Evolutionary conservation across 2,888 invertebrate species (phyloP).

Genomic region (Hyposoter dolosus): DNA sequence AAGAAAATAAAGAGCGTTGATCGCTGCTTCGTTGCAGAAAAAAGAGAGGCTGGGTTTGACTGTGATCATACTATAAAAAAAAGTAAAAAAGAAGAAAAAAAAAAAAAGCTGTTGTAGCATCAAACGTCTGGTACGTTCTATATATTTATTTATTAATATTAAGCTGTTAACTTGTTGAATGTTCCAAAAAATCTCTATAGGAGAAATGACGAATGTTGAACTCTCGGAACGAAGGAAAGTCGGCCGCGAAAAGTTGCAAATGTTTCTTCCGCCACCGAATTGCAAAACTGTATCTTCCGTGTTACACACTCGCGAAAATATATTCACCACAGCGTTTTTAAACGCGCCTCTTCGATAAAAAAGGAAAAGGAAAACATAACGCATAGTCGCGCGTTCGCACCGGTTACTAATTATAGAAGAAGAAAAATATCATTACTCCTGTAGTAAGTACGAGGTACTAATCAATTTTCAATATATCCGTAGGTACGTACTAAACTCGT

Average conservation of each 20-base stretch:
- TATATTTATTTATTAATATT: constrained; percentile 48
- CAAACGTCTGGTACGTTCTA: constrained; percentile 65
- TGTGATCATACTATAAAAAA: constrained; percentile 58
- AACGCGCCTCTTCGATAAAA: not conserved
- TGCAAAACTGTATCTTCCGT: not conserved
- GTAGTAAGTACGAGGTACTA: not conserved
- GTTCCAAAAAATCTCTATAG: not conserved
- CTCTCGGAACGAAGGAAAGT: not conserved
- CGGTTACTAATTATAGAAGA: not conserved
- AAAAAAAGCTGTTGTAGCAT: constrained; percentile 43
- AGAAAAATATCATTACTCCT: constrained; percentile 10
- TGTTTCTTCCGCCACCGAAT: not conserved
- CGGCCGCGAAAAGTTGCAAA: not conserved
- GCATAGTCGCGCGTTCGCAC: not conserved
- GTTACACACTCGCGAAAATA: not conserved
- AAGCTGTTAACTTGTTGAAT: constrained; percentile 1
- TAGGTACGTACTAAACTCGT: not conserved
- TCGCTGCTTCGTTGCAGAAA: constrained; percentile 41
- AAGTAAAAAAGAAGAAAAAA: not conserved
- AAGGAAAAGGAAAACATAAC: not conserved
- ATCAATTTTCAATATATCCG: not conserved
- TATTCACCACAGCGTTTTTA: not conserved
- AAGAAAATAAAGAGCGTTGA: constrained; percentile 58
- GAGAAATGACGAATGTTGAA: not conserved
- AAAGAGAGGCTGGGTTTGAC: constrained; percentile 44